Percentiles rank a stretch among this genome's conserved stretches.
Evolutionary conservation across 2,113 vertebrate species (phyloP).

Genomic region (Corvus moneduloides): DNA sequence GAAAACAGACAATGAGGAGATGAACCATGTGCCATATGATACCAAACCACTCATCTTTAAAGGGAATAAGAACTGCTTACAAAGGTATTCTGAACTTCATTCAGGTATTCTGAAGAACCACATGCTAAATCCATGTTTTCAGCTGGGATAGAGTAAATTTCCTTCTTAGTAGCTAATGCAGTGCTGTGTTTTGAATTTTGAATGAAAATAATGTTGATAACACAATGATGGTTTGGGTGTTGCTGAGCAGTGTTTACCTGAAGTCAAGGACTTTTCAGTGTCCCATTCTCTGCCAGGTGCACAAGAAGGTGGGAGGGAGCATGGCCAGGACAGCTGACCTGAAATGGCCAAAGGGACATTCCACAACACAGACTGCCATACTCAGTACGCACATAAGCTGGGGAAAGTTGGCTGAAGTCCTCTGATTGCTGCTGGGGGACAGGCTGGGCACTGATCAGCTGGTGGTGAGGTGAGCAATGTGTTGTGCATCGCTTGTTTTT

Average conservation of each 20-base stretch:
- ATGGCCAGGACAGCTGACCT: neutral
- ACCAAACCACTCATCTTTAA: neutral
- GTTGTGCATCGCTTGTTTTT: fast-evolving
- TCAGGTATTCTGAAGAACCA: neutral
- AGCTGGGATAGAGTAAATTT: neutral
- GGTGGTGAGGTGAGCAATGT: neutral
- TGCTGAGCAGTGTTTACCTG: neutral
- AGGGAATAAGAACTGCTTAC: neutral
- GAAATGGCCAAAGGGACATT: neutral
- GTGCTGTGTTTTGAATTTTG: neutral
- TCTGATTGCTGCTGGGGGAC: neutral
- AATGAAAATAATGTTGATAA: neutral
- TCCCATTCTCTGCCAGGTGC: neutral
- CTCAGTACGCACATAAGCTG: neutral
- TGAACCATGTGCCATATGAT: neutral
- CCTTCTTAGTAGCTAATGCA: neutral
- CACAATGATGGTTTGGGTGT: neutral
- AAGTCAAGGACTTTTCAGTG: neutral
- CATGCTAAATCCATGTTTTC: neutral
- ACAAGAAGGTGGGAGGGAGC: neutral
- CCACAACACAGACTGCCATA: neutral
- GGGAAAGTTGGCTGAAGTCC: neutral
- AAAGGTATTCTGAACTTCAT: neutral
- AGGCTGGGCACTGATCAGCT: neutral
- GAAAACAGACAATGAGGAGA: neutral